Evolutionary conservation across 2,797 vertebrate genomes (phyloP).

Genomic region (Pipistrellus nathusii): DNA sequence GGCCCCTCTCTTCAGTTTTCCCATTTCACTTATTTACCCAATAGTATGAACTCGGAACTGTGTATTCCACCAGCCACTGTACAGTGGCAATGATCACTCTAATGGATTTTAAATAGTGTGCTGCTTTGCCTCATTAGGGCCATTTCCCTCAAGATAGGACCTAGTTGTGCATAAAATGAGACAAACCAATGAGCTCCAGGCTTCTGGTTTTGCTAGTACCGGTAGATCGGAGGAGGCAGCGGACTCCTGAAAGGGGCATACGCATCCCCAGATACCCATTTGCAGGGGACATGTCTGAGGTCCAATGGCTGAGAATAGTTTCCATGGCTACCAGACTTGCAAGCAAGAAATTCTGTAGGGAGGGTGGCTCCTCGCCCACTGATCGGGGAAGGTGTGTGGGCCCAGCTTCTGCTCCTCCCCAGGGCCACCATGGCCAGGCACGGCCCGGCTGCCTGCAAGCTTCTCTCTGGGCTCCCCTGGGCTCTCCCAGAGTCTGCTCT

Average conservation of each 20-base stretch:
- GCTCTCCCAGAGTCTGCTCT: constrained; percentile 61
- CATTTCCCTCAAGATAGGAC: constrained; percentile 81
- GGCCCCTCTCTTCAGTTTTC: constrained; percentile 69
- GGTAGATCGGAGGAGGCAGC: constrained; percentile 55
- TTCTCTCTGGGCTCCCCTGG: constrained; percentile 66
- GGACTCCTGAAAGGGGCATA: constrained; percentile 64
- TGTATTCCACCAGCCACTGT: constrained; percentile 68
- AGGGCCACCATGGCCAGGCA: constrained; percentile 81
- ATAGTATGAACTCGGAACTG: constrained; percentile 67
- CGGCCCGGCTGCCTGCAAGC: constrained; percentile 47
- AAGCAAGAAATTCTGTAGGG: constrained; percentile 88
- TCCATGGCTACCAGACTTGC: constrained; percentile 89
- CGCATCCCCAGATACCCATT: constrained; percentile 83
- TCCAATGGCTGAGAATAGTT: constrained; percentile 87
- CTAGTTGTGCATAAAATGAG: constrained; percentile 83
- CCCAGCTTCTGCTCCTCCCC: constrained; percentile 61
- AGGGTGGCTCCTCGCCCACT: constrained; percentile 91
- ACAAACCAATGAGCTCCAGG: constrained; percentile 62
- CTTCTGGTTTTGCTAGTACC: constrained; percentile 67
- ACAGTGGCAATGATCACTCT: constrained; percentile 79
- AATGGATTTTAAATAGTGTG: constrained; percentile 87
- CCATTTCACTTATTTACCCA: constrained; percentile 69
- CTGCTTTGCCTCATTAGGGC: constrained; percentile 86
- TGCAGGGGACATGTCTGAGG: constrained; percentile 85
- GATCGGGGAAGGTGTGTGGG: constrained; percentile 85